phyloP scores from a whole-genome alignment of 1,140 invertebrate genomes.

The Riptortus pedestris region DNA sequence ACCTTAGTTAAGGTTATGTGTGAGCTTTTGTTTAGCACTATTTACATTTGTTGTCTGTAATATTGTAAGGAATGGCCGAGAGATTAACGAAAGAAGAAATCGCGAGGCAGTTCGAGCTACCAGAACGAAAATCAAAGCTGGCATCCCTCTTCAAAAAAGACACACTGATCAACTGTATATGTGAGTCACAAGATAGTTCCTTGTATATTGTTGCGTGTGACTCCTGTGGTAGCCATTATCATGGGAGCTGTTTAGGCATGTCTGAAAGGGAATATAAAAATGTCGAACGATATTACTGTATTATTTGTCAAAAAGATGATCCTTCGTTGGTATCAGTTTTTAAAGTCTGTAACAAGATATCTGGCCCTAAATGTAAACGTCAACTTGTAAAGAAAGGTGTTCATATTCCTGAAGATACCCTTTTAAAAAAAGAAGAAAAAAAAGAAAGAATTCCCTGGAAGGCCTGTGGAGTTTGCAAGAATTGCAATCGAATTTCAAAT shows the following conservation, averaged over 20 bases:
- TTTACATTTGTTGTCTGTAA: too few species aligned
- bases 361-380: neutral
- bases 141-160: conserved; percentile 78
- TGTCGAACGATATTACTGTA: conserved; percentile 89
- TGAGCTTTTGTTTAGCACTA: too few species aligned
- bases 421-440: too few species aligned
- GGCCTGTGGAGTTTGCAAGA: conserved; percentile 72
- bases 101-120: conserved; percentile 76
- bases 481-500: conserved; percentile 66
- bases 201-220: conserved; percentile 97
- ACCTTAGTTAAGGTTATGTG: too few species aligned
- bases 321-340: conserved; percentile 43
- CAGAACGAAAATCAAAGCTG: conserved; percentile 83
- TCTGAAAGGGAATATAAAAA: conserved; percentile 84
- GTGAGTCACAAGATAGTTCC: conserved; percentile 82
- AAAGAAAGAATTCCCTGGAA: neutral
- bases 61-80: too few species aligned
- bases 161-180: conserved; percentile 87
- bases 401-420: neutral
- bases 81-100: conserved; percentile 55
- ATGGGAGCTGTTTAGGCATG: conserved; percentile 93
- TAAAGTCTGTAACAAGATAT: conserved; percentile 19
- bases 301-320: conserved; percentile 63
- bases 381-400: neutral
- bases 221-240: conserved; percentile 96